Evolutionary conservation across 1,140 invertebrate genomes (phyloP).

Genomic region (Bombus fervidus): DNA sequence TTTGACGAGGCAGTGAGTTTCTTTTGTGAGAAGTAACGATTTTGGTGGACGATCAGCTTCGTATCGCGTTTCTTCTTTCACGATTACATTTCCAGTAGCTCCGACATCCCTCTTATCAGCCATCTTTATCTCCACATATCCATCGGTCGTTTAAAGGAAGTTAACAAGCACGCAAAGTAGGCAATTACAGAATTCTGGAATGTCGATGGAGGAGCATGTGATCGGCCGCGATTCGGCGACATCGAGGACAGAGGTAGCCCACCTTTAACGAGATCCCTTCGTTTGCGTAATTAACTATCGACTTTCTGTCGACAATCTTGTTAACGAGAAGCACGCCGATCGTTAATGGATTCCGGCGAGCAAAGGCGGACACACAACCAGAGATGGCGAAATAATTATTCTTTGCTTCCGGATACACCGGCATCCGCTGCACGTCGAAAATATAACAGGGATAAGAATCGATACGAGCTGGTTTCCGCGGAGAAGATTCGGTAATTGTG

Average conservation of each 20-base stretch:
- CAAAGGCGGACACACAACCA: conserved; percentile 24
- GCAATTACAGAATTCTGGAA: neutral
- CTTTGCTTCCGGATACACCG: conserved; percentile 9
- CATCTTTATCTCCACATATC: too few relatives aligned
- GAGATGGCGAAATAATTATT: conserved; percentile 53
- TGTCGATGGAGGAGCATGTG: neutral
- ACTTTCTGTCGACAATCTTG: conserved; percentile 63
- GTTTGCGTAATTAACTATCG: conserved; percentile 68
- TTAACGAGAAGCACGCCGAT: conserved; percentile 59
- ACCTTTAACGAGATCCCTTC: conserved; percentile 61
- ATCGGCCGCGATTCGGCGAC: neutral
- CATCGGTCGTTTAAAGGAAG: neutral
- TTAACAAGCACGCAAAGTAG: neutral
- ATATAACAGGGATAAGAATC: neutral
- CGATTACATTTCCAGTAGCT: too few relatives aligned
- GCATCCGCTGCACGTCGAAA: neutral
- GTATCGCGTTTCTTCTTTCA: too few relatives aligned
- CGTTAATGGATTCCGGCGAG: conserved; percentile 60
- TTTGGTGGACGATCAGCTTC: too few relatives aligned
- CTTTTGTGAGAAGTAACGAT: too few relatives aligned
- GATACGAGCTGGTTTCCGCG: neutral
- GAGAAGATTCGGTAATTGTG: neutral
- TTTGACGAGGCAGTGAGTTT: too few relatives aligned
- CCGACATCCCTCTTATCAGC: too few relatives aligned
- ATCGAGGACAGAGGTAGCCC: conserved; percentile 17